phyloP scores from a whole-genome alignment of 2,888 invertebrate genomes.

The Cheiracanthium punctorium region DNA sequence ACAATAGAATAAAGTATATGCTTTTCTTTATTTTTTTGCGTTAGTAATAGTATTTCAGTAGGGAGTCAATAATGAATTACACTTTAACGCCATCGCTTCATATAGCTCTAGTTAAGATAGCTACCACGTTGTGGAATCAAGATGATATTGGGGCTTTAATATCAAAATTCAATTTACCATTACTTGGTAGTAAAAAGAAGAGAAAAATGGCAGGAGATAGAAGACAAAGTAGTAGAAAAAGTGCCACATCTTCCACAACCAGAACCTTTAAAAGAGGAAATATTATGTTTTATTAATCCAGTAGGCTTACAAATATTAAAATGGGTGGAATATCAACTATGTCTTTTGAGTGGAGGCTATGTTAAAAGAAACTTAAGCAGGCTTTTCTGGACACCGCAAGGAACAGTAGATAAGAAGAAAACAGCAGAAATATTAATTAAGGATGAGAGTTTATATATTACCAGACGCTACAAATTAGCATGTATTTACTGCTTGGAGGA shows the following conservation, averaged over 20 bases:
- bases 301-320: constrained; percentile 36
- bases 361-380: neutral
- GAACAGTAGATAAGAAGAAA: constrained; percentile 51
- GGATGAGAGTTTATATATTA: constrained; percentile 30
- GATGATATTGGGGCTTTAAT: constrained; percentile 47
- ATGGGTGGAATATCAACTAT: constrained; percentile 39
- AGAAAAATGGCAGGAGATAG: constrained; percentile 36
- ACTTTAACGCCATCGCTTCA: constrained; percentile 39
- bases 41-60: too few species aligned
- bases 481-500: constrained; percentile 37
- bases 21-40: too few species aligned
- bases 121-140: constrained; percentile 43
- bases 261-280: constrained; percentile 26
- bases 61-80: constrained; percentile 28
- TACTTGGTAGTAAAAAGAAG: neutral
- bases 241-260: constrained; percentile 26
- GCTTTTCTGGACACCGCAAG: constrained; percentile 50
- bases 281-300: constrained; percentile 36
- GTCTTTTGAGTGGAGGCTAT: neutral
- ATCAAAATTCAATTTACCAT: constrained; percentile 26
- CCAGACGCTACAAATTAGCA: constrained; percentile 14
- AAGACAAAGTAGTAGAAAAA: constrained; percentile 48
- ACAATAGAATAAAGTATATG: too few species aligned
- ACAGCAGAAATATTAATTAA: constrained; percentile 45
- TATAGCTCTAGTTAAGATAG: constrained; percentile 33